Conservation (phyloP, 2,797 vertebrate species). For the Brachyalestes nurse region DNA sequence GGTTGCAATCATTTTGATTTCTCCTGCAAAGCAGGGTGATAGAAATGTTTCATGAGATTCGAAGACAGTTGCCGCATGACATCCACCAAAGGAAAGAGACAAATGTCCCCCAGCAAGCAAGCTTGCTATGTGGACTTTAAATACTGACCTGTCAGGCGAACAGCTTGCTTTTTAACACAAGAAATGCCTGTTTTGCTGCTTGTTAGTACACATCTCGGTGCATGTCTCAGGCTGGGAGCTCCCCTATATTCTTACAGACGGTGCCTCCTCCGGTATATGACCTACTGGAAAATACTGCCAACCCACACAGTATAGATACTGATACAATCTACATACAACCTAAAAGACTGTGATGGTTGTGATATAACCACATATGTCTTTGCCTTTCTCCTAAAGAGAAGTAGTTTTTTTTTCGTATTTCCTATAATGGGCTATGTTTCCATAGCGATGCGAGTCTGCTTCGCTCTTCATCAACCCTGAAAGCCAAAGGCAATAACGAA, state of each 20-base stretch:
- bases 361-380: not conserved
- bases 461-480: constrained; percentile 64
- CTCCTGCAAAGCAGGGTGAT: constrained; percentile 23
- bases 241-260: constrained; percentile 2
- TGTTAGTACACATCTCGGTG: constrained; percentile 7
- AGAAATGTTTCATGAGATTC: constrained; percentile 34
- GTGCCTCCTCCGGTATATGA: constrained; percentile 8
- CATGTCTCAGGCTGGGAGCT: not conserved
- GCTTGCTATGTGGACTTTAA: constrained; percentile 8
- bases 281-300: constrained; percentile 8
- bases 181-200: not conserved
- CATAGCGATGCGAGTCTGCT: constrained; percentile 35
- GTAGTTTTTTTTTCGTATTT: not conserved
- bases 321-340: constrained; percentile 1
- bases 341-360: not conserved
- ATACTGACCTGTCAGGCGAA: constrained; percentile 24
- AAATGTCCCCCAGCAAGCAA: constrained; percentile 37
- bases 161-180: not conserved
- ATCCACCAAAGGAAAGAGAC: constrained; percentile 28
- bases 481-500: constrained; percentile 72
- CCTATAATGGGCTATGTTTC: constrained; percentile 34
- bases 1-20: constrained; percentile 37
- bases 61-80: constrained; percentile 25
- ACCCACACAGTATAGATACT: constrained; percentile 19
- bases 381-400: not conserved